phyloP scores from a whole-genome alignment of 2,888 invertebrate species.

The Leptinotarsa haldemani region DNA sequence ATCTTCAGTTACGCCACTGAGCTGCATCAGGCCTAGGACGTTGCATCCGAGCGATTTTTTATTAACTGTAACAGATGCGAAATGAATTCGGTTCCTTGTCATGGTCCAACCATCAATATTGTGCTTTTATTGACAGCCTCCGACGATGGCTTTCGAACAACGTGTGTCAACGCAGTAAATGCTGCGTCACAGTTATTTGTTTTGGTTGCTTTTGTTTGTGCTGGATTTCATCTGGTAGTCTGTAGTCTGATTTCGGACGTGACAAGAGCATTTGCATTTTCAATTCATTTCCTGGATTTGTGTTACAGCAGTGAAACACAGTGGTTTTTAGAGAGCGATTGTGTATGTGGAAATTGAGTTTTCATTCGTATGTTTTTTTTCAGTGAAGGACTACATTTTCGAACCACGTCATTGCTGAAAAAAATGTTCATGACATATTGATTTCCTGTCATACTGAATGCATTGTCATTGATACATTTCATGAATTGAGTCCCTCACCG shows the following conservation, averaged over 20 bases:
- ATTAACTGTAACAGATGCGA: conserved; percentile 42
- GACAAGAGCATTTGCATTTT: conserved; percentile 15
- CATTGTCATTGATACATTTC: too few relatives aligned
- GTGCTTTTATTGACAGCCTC: conserved; percentile 37
- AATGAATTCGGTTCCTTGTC: conserved; percentile 37
- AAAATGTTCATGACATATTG: too few relatives aligned
- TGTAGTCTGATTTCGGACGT: conserved; percentile 2
- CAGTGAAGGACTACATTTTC: not conserved
- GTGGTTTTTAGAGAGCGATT: not conserved
- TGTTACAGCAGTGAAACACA: conserved; percentile 7
- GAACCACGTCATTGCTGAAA: too few relatives aligned
- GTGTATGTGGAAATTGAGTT: not conserved
- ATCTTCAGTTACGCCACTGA: not conserved
- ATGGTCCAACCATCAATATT: conserved; percentile 39
- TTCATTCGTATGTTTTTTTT: not conserved
- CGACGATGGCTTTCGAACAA: conserved; percentile 35
- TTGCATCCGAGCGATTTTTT: conserved; percentile 34
- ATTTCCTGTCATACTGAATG: too few relatives aligned
- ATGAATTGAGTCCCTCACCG: too few relatives aligned
- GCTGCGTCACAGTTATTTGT: conserved; percentile 34
- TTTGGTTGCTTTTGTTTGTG: conserved; percentile 24
- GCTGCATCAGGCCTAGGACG: not conserved
- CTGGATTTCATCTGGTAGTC: conserved; percentile 5
- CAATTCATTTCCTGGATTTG: conserved; percentile 18
- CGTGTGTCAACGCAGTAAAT: conserved; percentile 30